These are phyloP conservation scores for Spodoptera littoralis DNA, from an alignment of 2,888 invertebrate species.

Conservation along the genomic window DNA sequence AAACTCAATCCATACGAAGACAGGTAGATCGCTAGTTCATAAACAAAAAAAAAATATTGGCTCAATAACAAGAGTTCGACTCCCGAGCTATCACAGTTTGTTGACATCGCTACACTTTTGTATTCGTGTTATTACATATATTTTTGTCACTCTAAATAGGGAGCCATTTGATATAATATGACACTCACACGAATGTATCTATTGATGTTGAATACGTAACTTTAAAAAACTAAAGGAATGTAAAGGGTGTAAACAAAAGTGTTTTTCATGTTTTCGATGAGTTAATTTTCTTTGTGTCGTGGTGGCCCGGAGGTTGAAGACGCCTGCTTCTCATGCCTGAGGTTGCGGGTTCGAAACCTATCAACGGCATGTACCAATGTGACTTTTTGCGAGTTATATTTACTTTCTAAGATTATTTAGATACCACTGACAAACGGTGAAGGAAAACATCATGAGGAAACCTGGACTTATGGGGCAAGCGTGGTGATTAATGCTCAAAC, in stretches of 20 bases:
- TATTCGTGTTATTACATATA: constrained; percentile 46
- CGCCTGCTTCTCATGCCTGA: no score
- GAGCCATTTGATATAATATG: constrained; percentile 45
- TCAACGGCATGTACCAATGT: no score
- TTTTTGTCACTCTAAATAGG: constrained; percentile 45
- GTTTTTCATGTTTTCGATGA: background rate
- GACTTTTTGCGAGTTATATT: no score
- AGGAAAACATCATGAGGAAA: no score
- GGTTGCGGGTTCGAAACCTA: no score
- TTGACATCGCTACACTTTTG: constrained; percentile 54
- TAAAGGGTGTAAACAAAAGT: background rate
- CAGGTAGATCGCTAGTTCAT: constrained; percentile 19
- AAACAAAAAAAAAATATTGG: constrained; percentile 36
- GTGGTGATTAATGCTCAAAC: no score
- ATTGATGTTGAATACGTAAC: constrained; percentile 17
- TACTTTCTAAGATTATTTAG: no score
- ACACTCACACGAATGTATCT: constrained; percentile 24
- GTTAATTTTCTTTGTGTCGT: background rate
- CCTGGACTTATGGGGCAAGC: no score
- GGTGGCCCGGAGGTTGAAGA: no score
- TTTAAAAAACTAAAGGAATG: constrained; percentile 15
- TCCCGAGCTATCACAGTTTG: constrained; percentile 50
- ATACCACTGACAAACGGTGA: no score
- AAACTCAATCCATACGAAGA: background rate
- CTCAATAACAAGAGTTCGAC: constrained; percentile 31